Conservation (phyloP, 2,797 vertebrate genomes). For the Cuniculus paca region DNA sequence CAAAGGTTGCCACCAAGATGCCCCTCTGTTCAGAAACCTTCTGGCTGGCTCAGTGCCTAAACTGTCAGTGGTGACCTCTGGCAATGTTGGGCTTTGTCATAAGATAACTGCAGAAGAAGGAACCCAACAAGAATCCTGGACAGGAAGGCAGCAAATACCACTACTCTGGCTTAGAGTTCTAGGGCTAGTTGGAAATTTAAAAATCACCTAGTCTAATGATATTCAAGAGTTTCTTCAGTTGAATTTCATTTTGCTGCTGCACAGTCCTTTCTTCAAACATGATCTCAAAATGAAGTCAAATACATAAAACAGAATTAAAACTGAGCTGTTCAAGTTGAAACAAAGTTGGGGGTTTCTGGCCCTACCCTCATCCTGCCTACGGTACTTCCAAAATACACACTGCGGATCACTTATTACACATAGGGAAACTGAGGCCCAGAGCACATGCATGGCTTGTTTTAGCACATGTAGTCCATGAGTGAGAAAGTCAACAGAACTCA, state of each 20-base stretch:
- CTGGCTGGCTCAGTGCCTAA: background rate
- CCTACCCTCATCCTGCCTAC: background rate
- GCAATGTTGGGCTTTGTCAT: background rate
- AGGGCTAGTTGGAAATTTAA: background rate
- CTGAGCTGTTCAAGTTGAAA: background rate
- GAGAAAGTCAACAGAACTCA: background rate
- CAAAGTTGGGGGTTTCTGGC: too few relatives aligned
- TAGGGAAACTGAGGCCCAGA: background rate
- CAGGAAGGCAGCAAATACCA: background rate
- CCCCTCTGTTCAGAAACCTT: background rate
- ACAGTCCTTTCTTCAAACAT: background rate
- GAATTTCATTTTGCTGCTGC: background rate
- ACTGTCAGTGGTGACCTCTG: background rate
- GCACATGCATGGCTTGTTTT: background rate
- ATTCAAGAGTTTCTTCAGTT: background rate
- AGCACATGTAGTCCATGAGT: background rate
- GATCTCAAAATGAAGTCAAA: background rate
- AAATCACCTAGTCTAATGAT: background rate
- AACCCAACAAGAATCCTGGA: background rate
- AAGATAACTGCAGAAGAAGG: background rate
- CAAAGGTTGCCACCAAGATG: background rate
- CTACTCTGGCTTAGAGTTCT: background rate
- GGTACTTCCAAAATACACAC: background rate
- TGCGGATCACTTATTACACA: background rate
- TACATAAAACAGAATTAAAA: conserved; percentile 38